Conservation (phyloP, 35 echinoderm and acorn worm species). For the Heliocidaris tuberculata region DNA sequence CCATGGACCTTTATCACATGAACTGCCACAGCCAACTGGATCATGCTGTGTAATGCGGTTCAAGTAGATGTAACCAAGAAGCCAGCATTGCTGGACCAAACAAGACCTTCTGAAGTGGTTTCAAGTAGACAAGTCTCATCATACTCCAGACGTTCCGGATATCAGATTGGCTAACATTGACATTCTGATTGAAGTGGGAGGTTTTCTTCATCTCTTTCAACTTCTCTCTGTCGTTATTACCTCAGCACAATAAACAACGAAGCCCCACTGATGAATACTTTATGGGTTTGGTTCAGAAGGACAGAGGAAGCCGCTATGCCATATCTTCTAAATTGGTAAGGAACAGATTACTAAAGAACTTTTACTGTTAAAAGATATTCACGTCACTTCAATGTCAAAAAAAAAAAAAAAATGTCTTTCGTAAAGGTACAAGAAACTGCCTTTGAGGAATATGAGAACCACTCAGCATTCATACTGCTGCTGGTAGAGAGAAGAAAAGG, state of each 20-base stretch:
- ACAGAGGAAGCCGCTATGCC: not conserved
- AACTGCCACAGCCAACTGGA: no score
- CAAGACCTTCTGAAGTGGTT: conserved; percentile 5
- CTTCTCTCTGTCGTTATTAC: not conserved
- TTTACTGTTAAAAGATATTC: not conserved
- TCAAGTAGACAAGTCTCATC: conserved; percentile 11
- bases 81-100: not conserved
- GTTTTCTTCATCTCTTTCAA: not conserved
- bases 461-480: not conserved
- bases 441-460: no score
- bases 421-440: no score
- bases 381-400: not conserved
- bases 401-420: no score
- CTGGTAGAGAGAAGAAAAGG: not conserved
- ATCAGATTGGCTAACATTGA: conserved; percentile 16
- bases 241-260: not conserved
- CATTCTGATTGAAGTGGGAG: not conserved
- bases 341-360: not conserved
- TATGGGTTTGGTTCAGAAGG: not conserved
- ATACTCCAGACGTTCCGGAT: not conserved
- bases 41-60: no score
- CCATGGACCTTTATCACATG: no score
- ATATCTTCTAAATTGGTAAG: not conserved
- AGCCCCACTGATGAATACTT: not conserved
- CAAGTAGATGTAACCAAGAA: not conserved